Base-by-base conservation (phyloP, 1,140 invertebrate species). In the Drosophila kohkoa region DNA sequence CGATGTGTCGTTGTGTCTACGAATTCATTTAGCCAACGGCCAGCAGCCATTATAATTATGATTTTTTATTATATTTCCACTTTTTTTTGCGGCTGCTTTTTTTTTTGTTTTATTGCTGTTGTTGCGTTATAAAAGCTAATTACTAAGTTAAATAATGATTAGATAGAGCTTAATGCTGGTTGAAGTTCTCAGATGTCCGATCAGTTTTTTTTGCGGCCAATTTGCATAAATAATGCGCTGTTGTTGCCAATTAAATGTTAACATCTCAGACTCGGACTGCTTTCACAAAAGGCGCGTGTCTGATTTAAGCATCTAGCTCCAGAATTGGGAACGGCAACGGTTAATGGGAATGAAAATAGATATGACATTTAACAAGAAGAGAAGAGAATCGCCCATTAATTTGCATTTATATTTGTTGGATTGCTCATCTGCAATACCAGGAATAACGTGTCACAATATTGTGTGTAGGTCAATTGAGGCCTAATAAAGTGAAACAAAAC, bases 81-180 rank as follows among this genome's bases (percentile, higher is more conserved):
- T 16, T 46, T 15, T 58, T 15, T 60, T 25, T 52, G 8, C 20
- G 20, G 20, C n/a, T 28, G 16, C 5, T 51, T n/a, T 49, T 32
- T 48, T 3, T 74, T 46, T 45, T 45, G 66, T 54, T 57, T 68
- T 55, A 74, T 67, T 38, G 30, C 46, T 79, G 64, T 73, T 88
- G 65, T 58, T 74, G 65, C 68, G 49, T 43, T 75, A 75, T 64
- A 89, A 88, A 83, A 81, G 70, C 77, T 83, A 89, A 88, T 88
- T 89, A 83, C 82, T 73, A 78, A 89, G 85, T 88, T 88, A 89
- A 88, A 88, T 70, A 89, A 89, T 78, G 85, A 88, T 88, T 79
- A 89, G 83, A 89, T 70, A 41, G 49, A 71, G 74, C 75, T 64
- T 68, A 63, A 45, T 66, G 79, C 62, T 54, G 51, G 74, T 58